A percentile compares a stretch with the other conserved stretches of the same genome.
Evolutionary conservation across 2,888 invertebrate genomes (phyloP).

Genomic region (Eristalinus aeneus): DNA sequence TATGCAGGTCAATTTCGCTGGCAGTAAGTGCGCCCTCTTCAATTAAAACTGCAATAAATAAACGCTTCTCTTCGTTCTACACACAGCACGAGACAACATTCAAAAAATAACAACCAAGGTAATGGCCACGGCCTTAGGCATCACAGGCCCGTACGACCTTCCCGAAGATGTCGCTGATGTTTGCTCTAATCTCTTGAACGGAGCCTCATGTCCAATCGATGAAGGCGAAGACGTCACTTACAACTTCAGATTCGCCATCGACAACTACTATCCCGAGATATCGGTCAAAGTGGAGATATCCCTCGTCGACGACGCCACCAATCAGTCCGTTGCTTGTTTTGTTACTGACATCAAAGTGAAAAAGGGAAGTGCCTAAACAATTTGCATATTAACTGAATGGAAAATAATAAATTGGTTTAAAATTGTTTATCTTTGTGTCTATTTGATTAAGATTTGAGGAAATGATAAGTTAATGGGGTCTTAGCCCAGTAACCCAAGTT

Average conservation of each 20-base stretch:
- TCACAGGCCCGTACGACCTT: slow-evolving; percentile 76
- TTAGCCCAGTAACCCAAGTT: neutral
- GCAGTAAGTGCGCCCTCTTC: slow-evolving; percentile 72
- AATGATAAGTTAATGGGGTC: neutral
- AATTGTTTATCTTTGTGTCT: neutral
- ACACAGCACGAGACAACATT: slow-evolving; percentile 64
- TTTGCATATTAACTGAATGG: too few relatives aligned
- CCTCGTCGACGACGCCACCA: slow-evolving; percentile 73
- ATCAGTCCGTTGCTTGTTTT: slow-evolving; percentile 75
- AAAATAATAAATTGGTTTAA: neutral
- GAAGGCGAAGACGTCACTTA: slow-evolving; percentile 77
- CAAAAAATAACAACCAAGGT: slow-evolving; percentile 74
- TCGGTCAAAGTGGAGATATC: slow-evolving; percentile 76
- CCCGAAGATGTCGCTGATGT: slow-evolving; percentile 76
- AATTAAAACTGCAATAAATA: neutral
- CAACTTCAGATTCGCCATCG: slow-evolving; percentile 75
- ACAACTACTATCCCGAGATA: slow-evolving; percentile 76
- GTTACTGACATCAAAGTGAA: slow-evolving; percentile 73
- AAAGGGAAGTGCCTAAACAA: too few relatives aligned
- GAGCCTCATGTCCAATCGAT: slow-evolving; percentile 77
- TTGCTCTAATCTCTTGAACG: slow-evolving; percentile 75
- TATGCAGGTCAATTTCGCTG: slow-evolving; percentile 76
- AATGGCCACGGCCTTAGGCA: slow-evolving; percentile 75
- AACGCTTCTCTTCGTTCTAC: neutral
- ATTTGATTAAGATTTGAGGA: neutral